Percentiles rank a stretch among this genome's conserved stretches.
These are phyloP conservation scores for Coregonus sp. DNA, from an alignment of 2,797 vertebrate genomes.

Conservation along the genomic window DNA sequence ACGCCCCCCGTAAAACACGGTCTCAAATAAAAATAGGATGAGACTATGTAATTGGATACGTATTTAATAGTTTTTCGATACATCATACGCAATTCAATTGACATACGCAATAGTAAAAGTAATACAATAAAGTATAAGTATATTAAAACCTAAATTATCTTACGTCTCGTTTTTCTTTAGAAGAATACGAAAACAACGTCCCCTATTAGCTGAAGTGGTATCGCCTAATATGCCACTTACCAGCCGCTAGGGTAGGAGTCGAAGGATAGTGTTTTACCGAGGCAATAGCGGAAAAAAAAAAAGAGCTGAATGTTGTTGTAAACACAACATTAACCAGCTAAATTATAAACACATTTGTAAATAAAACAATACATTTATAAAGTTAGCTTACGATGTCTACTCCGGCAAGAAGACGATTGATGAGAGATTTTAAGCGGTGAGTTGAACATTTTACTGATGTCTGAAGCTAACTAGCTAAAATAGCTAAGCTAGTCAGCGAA, in stretches of 20 bases:
- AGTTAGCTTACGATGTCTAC: slow-evolving; percentile 83
- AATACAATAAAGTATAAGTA: background rate
- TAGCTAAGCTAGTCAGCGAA: background rate
- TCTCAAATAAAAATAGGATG: slow-evolving; percentile 9
- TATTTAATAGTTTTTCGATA: background rate
- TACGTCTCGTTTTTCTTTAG: background rate
- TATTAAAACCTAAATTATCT: background rate
- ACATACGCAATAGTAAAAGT: background rate
- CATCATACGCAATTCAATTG: background rate
- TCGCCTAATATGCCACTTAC: slow-evolving; percentile 47
- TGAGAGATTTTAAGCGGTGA: slow-evolving; percentile 98
- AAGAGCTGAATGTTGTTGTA: slow-evolving; percentile 6
- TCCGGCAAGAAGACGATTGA: slow-evolving; percentile 93
- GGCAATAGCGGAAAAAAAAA: background rate
- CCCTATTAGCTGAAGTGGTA: slow-evolving; percentile 47
- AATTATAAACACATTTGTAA: background rate
- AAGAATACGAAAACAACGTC: accelerated
- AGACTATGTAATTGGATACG: background rate
- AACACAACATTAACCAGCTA: background rate
- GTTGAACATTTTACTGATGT: slow-evolving; percentile 34
- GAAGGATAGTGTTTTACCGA: slow-evolving; percentile 2
- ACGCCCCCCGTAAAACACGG: slow-evolving; percentile 34
- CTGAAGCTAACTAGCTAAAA: slow-evolving; percentile 36
- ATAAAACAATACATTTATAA: slow-evolving; percentile 8
- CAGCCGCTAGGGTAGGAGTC: slow-evolving; percentile 35